Evolutionary conservation across 2,888 invertebrate genomes (phyloP), one percentile per base, ranked within the genome.

Genomic region (Cantharis rufa): DNA sequence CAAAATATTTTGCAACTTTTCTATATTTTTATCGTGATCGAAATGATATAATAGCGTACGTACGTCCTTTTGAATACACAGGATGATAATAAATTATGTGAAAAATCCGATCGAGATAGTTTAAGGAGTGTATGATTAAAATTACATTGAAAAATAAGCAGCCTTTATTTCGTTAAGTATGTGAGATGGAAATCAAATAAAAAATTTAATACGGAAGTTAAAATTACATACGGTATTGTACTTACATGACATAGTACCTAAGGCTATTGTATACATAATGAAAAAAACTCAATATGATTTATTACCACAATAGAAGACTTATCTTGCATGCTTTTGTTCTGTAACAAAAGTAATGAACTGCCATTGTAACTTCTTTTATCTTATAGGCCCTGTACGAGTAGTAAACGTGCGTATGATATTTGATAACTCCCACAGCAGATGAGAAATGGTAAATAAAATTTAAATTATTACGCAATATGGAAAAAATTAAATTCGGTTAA

Each of bases 281-380:
- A 48, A 81, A 77, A 82, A 80, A 79, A 80, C 79, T 82, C 83
- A 80, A 79, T 79, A 79, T 80, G 74, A 81, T 82, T 83, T 82
- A 81, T 79, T 79, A 80, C 79, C 73, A 83, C 82, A 83, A 83
- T 82, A 81, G 82, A 78, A 80, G 79, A 76, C 79, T 81, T 83
- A 82, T 82, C 80, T 81, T 76, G 71, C 76, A 79, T 74, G 74
- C 79, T 81, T 81, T 82, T 83, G 83, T 82, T 81, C 80, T 79
- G 66, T 80, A 81, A 81, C 81, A 80, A 83, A 82, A 78, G 81
- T 83, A 83, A 82, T 81, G 78, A 77, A 79, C 78, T 78, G 71
- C 71, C 72, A 77, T 77, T 77, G 77, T 77, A 74, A 74, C 74
- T 74, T 74, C 74, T 77, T 71, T 74, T 71, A 71, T 77, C 74